Base-by-base conservation (phyloP, 2,113 vertebrate genomes). In the Pseudois nayaur region DNA sequence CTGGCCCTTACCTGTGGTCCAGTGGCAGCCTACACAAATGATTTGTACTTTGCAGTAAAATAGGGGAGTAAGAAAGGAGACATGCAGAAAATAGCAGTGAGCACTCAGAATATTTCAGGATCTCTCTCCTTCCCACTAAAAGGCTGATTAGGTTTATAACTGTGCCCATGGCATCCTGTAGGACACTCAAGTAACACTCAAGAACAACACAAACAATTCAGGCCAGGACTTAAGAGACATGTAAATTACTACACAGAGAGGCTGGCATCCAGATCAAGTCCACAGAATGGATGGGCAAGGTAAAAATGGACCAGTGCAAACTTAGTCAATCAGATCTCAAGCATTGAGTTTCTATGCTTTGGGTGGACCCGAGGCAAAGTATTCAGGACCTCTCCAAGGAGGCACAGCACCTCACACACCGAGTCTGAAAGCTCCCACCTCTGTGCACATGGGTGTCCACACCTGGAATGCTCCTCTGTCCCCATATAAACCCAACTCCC, bases 11-110 rank as follows among this genome's bases (percentile, higher is more conserved):
- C 43, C 81, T 48, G 27, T 25, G 3, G 21, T 36, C 57, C 29
- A 7, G 86, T 10, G 54, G 23, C 2, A 79, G 40, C 23, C 31
- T 52, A 11, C 1, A 91, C 3, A 81, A 52, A 17, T 3, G 48
- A 59, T 6, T 29, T 62, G 45, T 55, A 87, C 83, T 91, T 57
- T 59, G n/a, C 6, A 83, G 21, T 48, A 89, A 87, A 93, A 78
- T 5, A 91, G 78, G 36, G 54, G n/a, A 29, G 57, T 85, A 85
- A 74, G 71, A 87, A 60, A 43, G 59, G 29, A 91, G n/a, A 95
- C 67, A 25, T 8, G 29, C 48, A 67, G 43, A 55, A 76, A 50
- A 59, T 23, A 59, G 29, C 48, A 87, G 1, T 11, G 31, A 54
- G 48, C 36, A 29, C 15, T 91, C 60, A 84, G 74, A 62, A 92